These are phyloP conservation scores for Drosophila nigromelanica DNA, from an alignment of 1,140 invertebrate species.

Conservation along the genomic window DNA sequence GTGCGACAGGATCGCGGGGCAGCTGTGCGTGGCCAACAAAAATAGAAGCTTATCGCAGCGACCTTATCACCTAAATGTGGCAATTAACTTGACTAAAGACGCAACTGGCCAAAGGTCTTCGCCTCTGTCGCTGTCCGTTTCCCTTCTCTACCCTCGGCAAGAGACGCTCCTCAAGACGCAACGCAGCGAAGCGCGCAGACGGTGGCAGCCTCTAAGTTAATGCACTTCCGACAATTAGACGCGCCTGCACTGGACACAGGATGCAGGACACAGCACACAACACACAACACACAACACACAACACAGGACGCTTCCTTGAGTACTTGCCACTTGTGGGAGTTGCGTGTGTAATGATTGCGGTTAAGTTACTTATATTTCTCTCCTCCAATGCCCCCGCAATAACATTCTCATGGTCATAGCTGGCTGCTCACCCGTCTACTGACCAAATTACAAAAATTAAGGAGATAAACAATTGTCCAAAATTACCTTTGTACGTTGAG, in stretches of 20 bases:
- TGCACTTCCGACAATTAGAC: slow-evolving; percentile 75
- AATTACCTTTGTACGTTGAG: no score
- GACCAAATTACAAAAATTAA: no score
- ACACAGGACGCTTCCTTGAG: not conserved
- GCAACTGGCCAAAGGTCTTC: not conserved
- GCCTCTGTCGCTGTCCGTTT: not conserved
- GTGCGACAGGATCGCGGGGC: not conserved
- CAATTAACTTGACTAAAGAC: slow-evolving; percentile 64
- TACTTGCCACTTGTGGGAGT: slow-evolving; percentile 29
- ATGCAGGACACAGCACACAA: slow-evolving; percentile 11
- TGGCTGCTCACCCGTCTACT: slow-evolving; percentile 45
- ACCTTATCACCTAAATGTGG: slow-evolving; percentile 64
- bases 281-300: not conserved
- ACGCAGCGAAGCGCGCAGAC: slow-evolving; percentile 58
- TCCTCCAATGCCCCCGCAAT: not conserved
- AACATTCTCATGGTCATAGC: slow-evolving; percentile 75
- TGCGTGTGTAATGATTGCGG: slow-evolving; percentile 74
- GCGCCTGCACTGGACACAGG: not conserved
- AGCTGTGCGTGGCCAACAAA: not conserved
- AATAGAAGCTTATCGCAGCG: slow-evolving; percentile 29
- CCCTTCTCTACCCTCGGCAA: slow-evolving; percentile 20
- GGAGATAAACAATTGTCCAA: no score
- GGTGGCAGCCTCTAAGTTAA: slow-evolving; percentile 59
- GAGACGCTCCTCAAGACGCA: not conserved
- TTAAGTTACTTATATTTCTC: slow-evolving; percentile 25